Evolutionary conservation across 2,113 vertebrate species (phyloP).

Genomic region (Cochlearius cochlearius): DNA sequence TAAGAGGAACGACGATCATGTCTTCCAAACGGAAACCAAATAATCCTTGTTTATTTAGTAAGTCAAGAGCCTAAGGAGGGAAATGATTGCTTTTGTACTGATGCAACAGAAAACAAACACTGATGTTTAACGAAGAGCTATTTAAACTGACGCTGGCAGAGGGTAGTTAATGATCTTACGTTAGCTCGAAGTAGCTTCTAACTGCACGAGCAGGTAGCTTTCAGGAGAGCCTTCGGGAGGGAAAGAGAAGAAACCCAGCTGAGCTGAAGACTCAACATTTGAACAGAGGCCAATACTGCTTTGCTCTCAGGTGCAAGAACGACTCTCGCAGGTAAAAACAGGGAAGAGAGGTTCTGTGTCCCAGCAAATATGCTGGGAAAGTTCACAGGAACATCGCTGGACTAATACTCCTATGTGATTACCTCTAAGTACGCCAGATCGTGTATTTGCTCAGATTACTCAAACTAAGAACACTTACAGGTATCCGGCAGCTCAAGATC

Average conservation of each 20-base stretch:
- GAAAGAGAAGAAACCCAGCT: neutral
- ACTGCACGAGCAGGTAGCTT: neutral
- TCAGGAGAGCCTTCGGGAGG: neutral
- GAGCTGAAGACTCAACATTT: neutral
- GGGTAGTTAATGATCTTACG: neutral
- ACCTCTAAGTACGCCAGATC: neutral
- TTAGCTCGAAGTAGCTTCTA: neutral
- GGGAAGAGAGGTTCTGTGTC: neutral
- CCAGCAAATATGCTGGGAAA: neutral
- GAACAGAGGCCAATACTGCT: neutral
- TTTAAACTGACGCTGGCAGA: neutral
- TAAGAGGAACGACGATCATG: neutral
- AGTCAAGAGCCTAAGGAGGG: neutral
- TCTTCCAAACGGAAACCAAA: neutral
- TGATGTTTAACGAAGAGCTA: neutral
- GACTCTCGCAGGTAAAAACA: neutral
- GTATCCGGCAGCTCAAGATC: neutral
- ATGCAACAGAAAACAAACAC: constrained; percentile 49
- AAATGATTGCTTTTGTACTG: constrained; percentile 30
- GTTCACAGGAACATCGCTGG: neutral
- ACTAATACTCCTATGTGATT: neutral
- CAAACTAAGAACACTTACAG: neutral
- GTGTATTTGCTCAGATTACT: neutral
- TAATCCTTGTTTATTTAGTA: constrained; percentile 12
- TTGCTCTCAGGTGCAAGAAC: neutral